Base-by-base conservation (phyloP, 1,140 invertebrate genomes). In the Drosophila asahinai region DNA sequence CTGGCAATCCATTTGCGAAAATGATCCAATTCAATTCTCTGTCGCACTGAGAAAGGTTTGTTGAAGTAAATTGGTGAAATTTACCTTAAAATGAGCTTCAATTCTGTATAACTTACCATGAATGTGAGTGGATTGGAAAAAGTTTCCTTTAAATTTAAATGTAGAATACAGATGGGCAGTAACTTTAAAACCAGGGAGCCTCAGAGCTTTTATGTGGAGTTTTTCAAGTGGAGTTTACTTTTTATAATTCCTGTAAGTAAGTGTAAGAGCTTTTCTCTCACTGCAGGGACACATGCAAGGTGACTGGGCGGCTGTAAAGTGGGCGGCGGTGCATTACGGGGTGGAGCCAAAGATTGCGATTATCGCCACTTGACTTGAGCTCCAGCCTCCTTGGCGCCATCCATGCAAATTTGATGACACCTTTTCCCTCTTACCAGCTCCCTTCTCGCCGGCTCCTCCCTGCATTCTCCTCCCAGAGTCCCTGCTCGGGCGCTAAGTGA, bases 351-450 rank as follows among this genome's bases (percentile, higher is more conserved):
- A 73, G 64, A 75, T 80, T 70, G 83, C 67, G 80, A 86, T 86
- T 86, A 86, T 86, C 81, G 77, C 80, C 84, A 81, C 81, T 87
- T 89, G 80, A 87, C 77, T 87, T 90, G 67, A 75, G 78, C 43
- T 51, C 12, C 43, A 52, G 73, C 55, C 67, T 51, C 48, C 38
- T 42, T 45, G 47, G 68, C 74, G 49, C 57, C 54, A 42, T 17
- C 51, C 67, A 89, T 84, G 86, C 86, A 89, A 89, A 89, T 89
- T 86, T 90, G 68, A 82, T 90, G 78, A 59, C 63, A 77, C 63
- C 76, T 47, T 36, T 30, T 27, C 59, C 57, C 54, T 55, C n/a
- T 11, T 5, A 14, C n/a, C 51, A 17, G 33, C 19, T 7, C 9
- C 9, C 30, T 22, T 8, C 38, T 5, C n/a, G 8, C 22, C 8